phyloP scores from a whole-genome alignment of 2,797 vertebrate species.

The Amblyraja radiata region DNA sequence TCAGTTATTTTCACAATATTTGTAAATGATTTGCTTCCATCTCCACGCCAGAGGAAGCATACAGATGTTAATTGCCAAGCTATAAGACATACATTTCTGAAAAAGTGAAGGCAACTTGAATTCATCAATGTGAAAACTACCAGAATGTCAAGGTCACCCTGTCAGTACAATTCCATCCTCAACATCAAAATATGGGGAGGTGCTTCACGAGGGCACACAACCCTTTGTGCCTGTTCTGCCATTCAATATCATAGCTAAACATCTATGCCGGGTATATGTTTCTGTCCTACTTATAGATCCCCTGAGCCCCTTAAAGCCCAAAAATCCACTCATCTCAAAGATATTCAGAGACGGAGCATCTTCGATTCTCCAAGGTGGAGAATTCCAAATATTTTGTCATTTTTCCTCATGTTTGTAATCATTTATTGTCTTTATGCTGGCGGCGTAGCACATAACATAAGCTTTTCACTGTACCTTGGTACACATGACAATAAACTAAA shows the following conservation, averaged over 20 bases:
- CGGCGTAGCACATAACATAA: too few relatives aligned
- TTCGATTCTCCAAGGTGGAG: neutral
- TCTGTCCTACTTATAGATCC: neutral
- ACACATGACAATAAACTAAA: too few relatives aligned
- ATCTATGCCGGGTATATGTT: neutral
- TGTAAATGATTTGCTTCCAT: neutral
- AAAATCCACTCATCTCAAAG: neutral
- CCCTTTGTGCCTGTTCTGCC: neutral
- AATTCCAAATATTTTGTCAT: neutral
- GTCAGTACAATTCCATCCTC: neutral
- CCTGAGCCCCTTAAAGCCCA: neutral
- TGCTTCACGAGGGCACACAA: too few relatives aligned
- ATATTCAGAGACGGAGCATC: neutral
- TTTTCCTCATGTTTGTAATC: too few relatives aligned
- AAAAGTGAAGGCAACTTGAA: neutral
- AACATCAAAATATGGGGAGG: neutral
- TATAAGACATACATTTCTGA: neutral
- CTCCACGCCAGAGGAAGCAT: neutral
- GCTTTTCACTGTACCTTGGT: too few relatives aligned
- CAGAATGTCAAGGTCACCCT: neutral
- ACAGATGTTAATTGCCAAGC: neutral
- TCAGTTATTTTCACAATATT: neutral
- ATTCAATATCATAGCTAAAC: neutral
- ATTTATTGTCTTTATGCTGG: too few relatives aligned
- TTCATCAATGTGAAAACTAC: neutral